Evolutionary conservation across 2,113 vertebrate genomes (phyloP).

Genomic region (Lophotis ruficrista): DNA sequence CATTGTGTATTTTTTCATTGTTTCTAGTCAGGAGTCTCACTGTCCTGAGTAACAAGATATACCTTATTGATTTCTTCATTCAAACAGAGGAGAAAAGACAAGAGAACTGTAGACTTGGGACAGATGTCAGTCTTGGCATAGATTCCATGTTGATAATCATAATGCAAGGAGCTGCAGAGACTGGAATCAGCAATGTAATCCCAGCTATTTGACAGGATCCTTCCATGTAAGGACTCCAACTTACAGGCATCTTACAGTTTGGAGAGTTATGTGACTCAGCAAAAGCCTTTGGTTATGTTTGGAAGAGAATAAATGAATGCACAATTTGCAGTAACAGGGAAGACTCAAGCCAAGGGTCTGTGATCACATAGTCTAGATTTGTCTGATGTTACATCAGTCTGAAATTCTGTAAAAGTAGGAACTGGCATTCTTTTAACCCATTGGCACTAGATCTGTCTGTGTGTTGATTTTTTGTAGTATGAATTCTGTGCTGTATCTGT

Average conservation of each 20-base stretch:
- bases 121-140: background rate
- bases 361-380: background rate
- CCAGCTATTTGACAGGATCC: background rate
- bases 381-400: background rate
- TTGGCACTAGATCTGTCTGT: background rate
- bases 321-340: background rate
- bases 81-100: background rate
- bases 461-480: background rate
- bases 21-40: background rate
- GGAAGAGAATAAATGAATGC: background rate
- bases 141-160: background rate
- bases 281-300: background rate
- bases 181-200: background rate
- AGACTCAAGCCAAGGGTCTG: background rate
- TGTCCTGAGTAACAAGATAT: background rate
- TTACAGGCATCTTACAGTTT: background rate
- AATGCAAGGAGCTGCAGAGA: background rate
- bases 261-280: background rate
- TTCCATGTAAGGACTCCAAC: background rate
- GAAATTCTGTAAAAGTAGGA: background rate
- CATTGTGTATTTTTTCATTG: background rate
- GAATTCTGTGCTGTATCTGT: background rate
- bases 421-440: background rate
- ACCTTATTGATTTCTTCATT: background rate
- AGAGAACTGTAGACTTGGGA: background rate